Evolutionary conservation across 2,888 invertebrate species (phyloP).

Genomic region (Tetropium fuscum): DNA sequence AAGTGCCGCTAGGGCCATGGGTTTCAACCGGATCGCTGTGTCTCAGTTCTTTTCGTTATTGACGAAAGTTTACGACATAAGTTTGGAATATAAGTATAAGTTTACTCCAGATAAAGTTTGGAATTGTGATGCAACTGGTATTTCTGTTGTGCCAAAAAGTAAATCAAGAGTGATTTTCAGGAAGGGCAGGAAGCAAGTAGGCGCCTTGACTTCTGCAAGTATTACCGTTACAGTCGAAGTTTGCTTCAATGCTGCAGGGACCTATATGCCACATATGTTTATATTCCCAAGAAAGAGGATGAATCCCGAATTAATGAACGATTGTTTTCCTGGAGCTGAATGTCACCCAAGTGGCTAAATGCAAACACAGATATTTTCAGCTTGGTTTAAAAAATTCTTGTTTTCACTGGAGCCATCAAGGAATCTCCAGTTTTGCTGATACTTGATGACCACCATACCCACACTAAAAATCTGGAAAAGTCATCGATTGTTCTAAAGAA

Average conservation of each 20-base stretch:
- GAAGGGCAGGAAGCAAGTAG: slow-evolving; percentile 47
- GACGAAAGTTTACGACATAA: slow-evolving; percentile 43
- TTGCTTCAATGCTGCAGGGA: slow-evolving; percentile 47
- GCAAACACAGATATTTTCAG: slow-evolving; percentile 20
- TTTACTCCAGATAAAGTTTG: slow-evolving; percentile 45
- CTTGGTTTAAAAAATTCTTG: slow-evolving; percentile 33
- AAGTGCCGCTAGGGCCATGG: slow-evolving; percentile 52
- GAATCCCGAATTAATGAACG: slow-evolving; percentile 43
- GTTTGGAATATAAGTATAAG: too few relatives aligned
- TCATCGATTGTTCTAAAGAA: slow-evolving; percentile 52
- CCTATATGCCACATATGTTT: slow-evolving; percentile 35
- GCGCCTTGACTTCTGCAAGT: slow-evolving; percentile 42
- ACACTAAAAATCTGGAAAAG: slow-evolving; percentile 48
- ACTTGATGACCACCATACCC: slow-evolving; percentile 26
- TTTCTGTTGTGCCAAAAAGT: slow-evolving; percentile 49
- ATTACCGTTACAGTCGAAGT: slow-evolving; percentile 44
- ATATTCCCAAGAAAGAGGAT: slow-evolving; percentile 25
- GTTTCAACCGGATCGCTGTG: slow-evolving; percentile 54
- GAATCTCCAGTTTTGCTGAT: slow-evolving; percentile 23
- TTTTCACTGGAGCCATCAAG: slow-evolving; percentile 16
- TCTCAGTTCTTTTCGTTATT: slow-evolving; percentile 40
- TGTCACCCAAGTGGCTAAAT: slow-evolving; percentile 27
- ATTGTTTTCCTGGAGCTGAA: slow-evolving; percentile 37
- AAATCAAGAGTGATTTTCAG: slow-evolving; percentile 41
- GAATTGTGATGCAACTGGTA: slow-evolving; percentile 55